Evolutionary conservation across 2,113 vertebrate species (phyloP).

Genomic region (Aspidoscelis tigris): DNA sequence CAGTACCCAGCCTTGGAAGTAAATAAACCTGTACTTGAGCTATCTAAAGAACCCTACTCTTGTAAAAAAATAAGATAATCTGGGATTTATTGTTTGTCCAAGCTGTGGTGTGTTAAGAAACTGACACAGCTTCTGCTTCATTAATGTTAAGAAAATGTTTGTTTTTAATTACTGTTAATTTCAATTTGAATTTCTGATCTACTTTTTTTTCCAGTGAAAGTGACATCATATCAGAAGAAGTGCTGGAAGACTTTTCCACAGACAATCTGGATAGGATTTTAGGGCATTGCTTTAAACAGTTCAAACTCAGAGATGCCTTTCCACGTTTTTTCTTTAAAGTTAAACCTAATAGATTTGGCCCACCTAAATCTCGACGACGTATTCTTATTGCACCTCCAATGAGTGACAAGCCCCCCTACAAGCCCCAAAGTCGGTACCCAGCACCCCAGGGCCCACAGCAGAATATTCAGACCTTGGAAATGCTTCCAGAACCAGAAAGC

Average conservation of each 20-base stretch:
- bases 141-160: too few relatives aligned
- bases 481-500: neutral
- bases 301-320: slow-evolving; percentile 47
- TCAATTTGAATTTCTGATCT: neutral
- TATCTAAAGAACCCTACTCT: neutral
- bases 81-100: neutral
- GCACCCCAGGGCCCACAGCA: neutral
- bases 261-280: slow-evolving; percentile 11
- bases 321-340: slow-evolving; percentile 31
- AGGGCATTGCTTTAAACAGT: slow-evolving; percentile 50
- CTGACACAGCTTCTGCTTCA: too few relatives aligned
- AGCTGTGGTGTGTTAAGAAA: neutral
- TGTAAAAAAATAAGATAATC: neutral
- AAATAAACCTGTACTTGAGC: too few relatives aligned
- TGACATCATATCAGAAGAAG: neutral
- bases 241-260: accelerated
- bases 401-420: neutral
- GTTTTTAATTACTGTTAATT: neutral
- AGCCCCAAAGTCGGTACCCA: neutral
- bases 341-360: slow-evolving; percentile 36
- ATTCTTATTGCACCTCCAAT: slow-evolving; percentile 44
- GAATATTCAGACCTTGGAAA: neutral
- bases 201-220: neutral
- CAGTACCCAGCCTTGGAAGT: too few relatives aligned
- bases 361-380: slow-evolving; percentile 46